These are phyloP conservation scores for Elaphurus davidianus DNA, from an alignment of 2,113 vertebrate species.

Conservation along the genomic window DNA sequence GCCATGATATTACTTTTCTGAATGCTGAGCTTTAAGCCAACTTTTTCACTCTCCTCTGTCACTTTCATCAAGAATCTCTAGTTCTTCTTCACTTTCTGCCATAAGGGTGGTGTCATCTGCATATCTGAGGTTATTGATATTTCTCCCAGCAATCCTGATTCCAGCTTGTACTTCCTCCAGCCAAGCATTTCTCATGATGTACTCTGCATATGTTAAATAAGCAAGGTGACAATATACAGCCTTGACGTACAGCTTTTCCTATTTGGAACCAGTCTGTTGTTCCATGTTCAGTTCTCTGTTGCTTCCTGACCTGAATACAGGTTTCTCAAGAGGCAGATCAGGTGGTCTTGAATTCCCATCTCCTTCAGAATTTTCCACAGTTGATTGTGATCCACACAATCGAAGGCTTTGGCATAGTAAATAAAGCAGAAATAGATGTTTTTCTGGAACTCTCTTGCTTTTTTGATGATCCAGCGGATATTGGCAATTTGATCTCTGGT, in stretches of 20 bases:
- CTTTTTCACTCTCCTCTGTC: not conserved
- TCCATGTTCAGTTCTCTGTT: no score
- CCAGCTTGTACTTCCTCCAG: not conserved
- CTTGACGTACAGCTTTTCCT: no score
- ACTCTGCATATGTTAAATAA: not conserved
- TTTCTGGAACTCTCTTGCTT: not conserved
- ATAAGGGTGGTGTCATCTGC: not conserved
- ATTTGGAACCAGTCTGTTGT: no score
- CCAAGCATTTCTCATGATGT: not conserved
- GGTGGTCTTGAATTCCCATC: no score
- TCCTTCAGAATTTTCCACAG: no score
- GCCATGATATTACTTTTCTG: not conserved
- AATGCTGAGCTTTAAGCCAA: not conserved
- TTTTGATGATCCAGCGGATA: fast-evolving
- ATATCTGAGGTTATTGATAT: not conserved
- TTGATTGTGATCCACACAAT: no score
- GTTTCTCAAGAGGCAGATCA: no score
- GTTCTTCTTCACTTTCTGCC: not conserved
- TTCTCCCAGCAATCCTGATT: not conserved
- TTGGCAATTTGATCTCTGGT: not conserved
- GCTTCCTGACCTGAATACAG: no score
- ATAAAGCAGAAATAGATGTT: not conserved
- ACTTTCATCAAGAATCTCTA: not conserved
- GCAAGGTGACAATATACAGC: no score
- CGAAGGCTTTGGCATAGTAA: not conserved